These are phyloP conservation scores for Procambarus clarkii DNA, from an alignment of 1,140 invertebrate species.

Conservation along the genomic window DNA sequence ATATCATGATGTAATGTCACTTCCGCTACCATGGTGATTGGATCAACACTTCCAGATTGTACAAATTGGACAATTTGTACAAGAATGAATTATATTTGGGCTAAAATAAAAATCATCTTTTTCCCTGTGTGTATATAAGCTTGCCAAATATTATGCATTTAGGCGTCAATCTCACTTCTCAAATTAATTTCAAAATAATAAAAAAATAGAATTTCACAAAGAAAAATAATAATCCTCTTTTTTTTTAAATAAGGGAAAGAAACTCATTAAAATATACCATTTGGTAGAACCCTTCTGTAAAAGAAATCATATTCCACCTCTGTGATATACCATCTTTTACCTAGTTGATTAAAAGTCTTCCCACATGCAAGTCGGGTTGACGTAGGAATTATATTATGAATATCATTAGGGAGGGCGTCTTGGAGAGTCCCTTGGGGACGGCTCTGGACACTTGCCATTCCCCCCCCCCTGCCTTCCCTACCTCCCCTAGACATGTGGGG, in stretches of 20 bases:
- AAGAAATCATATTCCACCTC: background rate
- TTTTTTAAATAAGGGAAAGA: background rate
- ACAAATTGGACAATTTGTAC: too few relatives aligned
- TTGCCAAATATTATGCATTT: too few relatives aligned
- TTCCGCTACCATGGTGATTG: too few relatives aligned
- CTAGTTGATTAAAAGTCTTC: background rate
- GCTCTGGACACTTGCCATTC: background rate
- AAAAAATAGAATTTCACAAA: too few relatives aligned
- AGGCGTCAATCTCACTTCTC: too few relatives aligned
- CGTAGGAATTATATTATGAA: constrained; percentile 18
- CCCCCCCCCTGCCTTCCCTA: background rate
- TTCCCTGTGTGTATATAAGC: too few relatives aligned
- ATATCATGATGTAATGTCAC: too few relatives aligned
- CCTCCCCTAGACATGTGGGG: background rate
- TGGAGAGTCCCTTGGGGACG: background rate
- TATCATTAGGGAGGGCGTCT: background rate
- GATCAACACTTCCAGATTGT: too few relatives aligned
- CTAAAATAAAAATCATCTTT: too few relatives aligned
- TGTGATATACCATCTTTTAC: background rate
- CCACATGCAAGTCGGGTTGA: background rate
- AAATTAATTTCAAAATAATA: too few relatives aligned
- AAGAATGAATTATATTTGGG: too few relatives aligned
- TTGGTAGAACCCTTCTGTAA: too few relatives aligned
- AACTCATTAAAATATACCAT: background rate
- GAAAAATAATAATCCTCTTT: background rate